phyloP scores from a whole-genome alignment of 1,140 invertebrate genomes.

The Medauroidea extradentata region DNA sequence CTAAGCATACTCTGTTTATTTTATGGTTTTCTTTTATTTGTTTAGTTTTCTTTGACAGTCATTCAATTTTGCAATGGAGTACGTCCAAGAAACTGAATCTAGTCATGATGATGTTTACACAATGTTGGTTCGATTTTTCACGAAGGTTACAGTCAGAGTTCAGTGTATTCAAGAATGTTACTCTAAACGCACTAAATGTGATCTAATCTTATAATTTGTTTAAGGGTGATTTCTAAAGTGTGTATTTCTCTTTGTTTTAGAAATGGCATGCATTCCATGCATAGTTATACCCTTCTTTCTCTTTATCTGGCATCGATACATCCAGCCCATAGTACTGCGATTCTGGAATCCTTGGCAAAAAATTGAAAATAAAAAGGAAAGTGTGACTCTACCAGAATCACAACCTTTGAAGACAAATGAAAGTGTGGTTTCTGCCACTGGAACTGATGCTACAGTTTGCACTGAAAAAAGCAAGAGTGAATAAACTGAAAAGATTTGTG shows the following conservation, averaged over 20 bases:
- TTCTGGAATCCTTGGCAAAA: constrained; percentile 71
- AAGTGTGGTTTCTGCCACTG: background rate
- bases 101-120: too few species aligned
- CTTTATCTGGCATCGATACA: constrained; percentile 70
- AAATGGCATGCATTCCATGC: constrained; percentile 73
- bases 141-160: too few species aligned
- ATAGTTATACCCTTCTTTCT: constrained; percentile 69
- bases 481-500: background rate
- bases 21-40: too few species aligned
- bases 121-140: too few species aligned
- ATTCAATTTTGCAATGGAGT: too few species aligned
- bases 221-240: too few species aligned
- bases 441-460: background rate
- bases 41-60: too few species aligned
- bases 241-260: constrained; percentile 7
- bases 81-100: too few species aligned
- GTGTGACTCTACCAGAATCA: background rate
- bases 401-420: background rate
- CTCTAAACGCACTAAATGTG: too few species aligned
- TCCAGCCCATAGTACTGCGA: constrained; percentile 64
- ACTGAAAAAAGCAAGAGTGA: background rate
- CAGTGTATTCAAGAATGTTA: too few species aligned
- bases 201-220: too few species aligned
- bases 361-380: constrained; percentile 31
- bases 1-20: too few species aligned